phyloP scores from a whole-genome alignment of 2,888 invertebrate genomes.

The Diarsia dahlii region DNA sequence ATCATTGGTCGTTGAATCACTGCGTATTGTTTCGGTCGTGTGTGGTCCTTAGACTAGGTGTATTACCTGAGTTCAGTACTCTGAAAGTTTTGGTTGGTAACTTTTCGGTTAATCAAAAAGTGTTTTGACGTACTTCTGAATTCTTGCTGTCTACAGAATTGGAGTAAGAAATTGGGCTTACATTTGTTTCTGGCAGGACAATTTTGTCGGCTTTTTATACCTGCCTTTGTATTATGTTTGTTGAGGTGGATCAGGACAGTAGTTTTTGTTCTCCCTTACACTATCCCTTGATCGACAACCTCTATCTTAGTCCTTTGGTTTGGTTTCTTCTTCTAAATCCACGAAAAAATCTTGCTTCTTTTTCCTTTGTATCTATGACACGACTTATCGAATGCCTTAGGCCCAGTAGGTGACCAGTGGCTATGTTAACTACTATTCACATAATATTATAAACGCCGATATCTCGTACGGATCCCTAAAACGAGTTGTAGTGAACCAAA shows the following conservation, averaged over 20 bases:
- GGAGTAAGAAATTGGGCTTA: too few relatives aligned
- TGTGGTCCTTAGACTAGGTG: conserved; percentile 34
- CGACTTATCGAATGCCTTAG: too few relatives aligned
- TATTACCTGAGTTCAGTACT: background rate
- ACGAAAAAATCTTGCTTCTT: too few relatives aligned
- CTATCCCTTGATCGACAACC: too few relatives aligned
- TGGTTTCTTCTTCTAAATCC: too few relatives aligned
- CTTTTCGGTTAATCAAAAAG: too few relatives aligned
- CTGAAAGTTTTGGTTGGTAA: background rate
- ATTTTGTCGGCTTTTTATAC: too few relatives aligned
- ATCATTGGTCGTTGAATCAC: conserved; percentile 37
- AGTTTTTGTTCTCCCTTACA: too few relatives aligned
- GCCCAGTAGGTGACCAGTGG: too few relatives aligned
- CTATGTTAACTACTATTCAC: background rate
- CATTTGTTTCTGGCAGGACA: too few relatives aligned
- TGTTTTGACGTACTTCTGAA: background rate
- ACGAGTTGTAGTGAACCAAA: background rate
- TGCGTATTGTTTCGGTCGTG: conserved; percentile 32
- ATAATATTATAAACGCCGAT: background rate
- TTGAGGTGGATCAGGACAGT: background rate
- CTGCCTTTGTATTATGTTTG: background rate
- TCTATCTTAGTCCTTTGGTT: too few relatives aligned
- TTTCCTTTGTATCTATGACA: too few relatives aligned
- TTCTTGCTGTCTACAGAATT: background rate
- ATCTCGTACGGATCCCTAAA: background rate